Percentiles rank a stretch among this genome's conserved stretches.
Evolutionary conservation across 1,140 invertebrate genomes (phyloP).

Genomic region (Samia ricini): DNA sequence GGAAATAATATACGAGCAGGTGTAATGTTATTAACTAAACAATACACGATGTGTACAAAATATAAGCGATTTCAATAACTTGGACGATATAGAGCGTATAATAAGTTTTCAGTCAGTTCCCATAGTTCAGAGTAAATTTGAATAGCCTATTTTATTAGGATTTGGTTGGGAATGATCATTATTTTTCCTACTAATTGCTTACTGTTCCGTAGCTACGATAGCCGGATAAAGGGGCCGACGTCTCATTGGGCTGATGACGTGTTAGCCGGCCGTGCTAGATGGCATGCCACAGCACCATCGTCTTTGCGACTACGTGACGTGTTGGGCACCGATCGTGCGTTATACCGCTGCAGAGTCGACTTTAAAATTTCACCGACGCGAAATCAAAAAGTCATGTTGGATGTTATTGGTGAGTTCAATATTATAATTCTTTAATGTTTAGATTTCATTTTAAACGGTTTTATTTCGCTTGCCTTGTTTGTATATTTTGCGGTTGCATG

Average conservation of each 20-base stretch:
- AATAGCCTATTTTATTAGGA: no score
- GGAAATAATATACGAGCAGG: no score
- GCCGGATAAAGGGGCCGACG: slow-evolving; percentile 83
- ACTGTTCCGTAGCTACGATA: slow-evolving; percentile 84
- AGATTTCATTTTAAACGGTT: slow-evolving; percentile 10
- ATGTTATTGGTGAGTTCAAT: slow-evolving; percentile 86
- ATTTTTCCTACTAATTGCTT: not conserved
- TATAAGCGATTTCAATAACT: no score
- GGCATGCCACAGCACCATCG: slow-evolving; percentile 84
- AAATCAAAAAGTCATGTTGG: slow-evolving; percentile 87
- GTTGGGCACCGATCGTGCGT: slow-evolving; percentile 83
- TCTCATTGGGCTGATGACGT: slow-evolving; percentile 91
- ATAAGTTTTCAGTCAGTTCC: no score
- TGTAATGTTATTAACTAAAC: no score
- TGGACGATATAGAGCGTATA: no score
- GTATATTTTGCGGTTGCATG: no score
- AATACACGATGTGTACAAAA: no score
- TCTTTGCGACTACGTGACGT: slow-evolving; percentile 86
- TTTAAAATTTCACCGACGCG: slow-evolving; percentile 89
- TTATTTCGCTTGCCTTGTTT: not conserved
- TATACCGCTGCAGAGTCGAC: slow-evolving; percentile 89
- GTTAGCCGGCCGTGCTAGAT: slow-evolving; percentile 86
- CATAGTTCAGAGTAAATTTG: no score
- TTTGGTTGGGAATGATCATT: no score
- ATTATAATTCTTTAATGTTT: not conserved